Evolutionary conservation across 2,888 invertebrate species (phyloP).

Genomic region (Ormyrus rosae): DNA sequence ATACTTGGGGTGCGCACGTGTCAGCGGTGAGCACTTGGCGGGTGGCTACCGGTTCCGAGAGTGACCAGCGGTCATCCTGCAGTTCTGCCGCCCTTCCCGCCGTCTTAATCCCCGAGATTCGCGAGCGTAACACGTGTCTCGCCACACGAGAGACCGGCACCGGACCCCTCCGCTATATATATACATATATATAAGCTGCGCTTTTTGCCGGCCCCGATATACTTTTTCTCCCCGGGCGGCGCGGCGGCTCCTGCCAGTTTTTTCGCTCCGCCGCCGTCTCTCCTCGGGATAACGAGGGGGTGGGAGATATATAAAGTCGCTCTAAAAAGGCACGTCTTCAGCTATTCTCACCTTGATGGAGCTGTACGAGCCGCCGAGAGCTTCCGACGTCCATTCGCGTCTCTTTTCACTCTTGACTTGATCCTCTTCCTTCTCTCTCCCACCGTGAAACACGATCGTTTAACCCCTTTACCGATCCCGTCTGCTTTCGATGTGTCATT

Average conservation of each 20-base stretch:
- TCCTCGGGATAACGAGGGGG: too few species aligned
- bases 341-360: too few species aligned
- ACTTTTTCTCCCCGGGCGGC: too few species aligned
- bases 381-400: background rate
- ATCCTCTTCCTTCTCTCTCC: conserved; percentile 52
- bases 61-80: too few species aligned
- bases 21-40: conserved; percentile 58
- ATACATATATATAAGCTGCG: too few species aligned
- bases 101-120: conserved; percentile 68
- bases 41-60: conserved; percentile 61
- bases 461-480: conserved; percentile 23
- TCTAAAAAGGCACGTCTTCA: too few species aligned
- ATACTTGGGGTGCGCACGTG: conserved; percentile 58
- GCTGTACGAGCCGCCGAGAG: too few species aligned
- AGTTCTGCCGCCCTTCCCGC: conserved; percentile 61
- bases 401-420: conserved; percentile 11
- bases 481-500: background rate
- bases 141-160: conserved; percentile 50
- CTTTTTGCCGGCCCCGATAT: too few species aligned
- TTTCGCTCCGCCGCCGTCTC: too few species aligned
- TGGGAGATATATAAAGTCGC: too few species aligned
- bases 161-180: background rate
- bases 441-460: conserved; percentile 25
- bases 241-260: too few species aligned
- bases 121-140: conserved; percentile 63